Evolutionary conservation across 1,140 invertebrate species (phyloP), one percentile per base, ranked within the genome.

Genomic region (Pachyrhynchus sulphureomaculatus): DNA sequence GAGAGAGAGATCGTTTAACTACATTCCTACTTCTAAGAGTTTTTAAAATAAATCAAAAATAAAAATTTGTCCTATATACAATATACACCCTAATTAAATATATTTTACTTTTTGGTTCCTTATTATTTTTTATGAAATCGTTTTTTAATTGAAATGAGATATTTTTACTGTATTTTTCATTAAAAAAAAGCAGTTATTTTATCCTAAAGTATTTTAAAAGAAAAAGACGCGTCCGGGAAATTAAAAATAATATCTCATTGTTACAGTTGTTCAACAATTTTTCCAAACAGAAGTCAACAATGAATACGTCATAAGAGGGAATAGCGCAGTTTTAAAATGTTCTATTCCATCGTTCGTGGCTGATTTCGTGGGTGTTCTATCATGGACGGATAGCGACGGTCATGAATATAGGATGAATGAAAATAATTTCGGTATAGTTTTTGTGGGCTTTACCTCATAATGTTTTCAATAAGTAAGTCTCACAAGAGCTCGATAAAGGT

Each of bases 281-380:
- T 60, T 60, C 37, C 57, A 60, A 41, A 60, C 47, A 12, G 57
- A 95, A 78, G 92, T 93, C 68, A 91, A 92, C 80, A 94, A 95
- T 77, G 93, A 94, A 65, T 96, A 94, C 79, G 92, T 93, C 4
- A 95, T 95, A 69, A 86, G 89, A 74, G 93, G 93, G 47, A 95
- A 96, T 78, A 89, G 92, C 37, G 93, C 93, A n/a, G 87, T 96
- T 66, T 81, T 98, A 42, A 94, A 93, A 76, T 97, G 94, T 80
- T 87, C 90, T 73, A 92, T 96, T 67, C 94, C 94, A 17, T 91
- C 89, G 15, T 96, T 94, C 77, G 92, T 95, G 41, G 90, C 90
- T 24, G 92, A 96, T 78, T 96, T 95, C 76, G 88, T 96, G 49
- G 84, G 84, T 64, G 89, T 96, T 42, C 83, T 91, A 23, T 86